Evolutionary conservation across 2,797 vertebrate genomes (phyloP).

Genomic region (Atherinosoma microstoma): DNA sequence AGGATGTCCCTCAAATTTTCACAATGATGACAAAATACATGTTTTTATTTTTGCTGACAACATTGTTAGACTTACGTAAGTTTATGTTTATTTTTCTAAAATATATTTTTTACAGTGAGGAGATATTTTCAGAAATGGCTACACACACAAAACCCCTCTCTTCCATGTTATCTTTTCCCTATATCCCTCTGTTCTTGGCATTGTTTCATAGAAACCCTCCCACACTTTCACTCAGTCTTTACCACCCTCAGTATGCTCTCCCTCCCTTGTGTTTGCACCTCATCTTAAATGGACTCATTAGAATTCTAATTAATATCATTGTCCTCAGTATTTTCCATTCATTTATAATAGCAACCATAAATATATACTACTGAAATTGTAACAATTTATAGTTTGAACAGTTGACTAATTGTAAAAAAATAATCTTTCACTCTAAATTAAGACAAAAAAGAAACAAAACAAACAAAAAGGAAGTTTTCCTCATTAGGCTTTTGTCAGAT

Average conservation of each 20-base stretch:
- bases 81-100: no score
- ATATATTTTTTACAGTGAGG: no score
- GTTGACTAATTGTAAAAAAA: not conserved
- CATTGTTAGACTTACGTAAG: no score
- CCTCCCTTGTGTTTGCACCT: conserved; percentile 5
- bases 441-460: not conserved
- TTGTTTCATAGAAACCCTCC: not conserved
- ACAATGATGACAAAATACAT: not conserved
- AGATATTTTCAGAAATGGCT: no score
- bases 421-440: not conserved
- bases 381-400: not conserved
- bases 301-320: not conserved
- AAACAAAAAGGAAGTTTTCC: no score
- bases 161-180: not conserved
- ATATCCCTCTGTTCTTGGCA: not conserved
- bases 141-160: no score
- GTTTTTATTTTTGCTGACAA: not conserved
- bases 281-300: not conserved
- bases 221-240: conserved; percentile 1
- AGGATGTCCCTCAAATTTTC: not conserved
- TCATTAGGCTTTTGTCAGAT: no score
- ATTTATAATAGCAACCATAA: not conserved
- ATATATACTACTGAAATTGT: not conserved
- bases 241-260: not conserved
- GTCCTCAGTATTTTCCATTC: not conserved